phyloP scores from a whole-genome alignment of 2,797 vertebrate species.

The Apodemus agrarius region DNA sequence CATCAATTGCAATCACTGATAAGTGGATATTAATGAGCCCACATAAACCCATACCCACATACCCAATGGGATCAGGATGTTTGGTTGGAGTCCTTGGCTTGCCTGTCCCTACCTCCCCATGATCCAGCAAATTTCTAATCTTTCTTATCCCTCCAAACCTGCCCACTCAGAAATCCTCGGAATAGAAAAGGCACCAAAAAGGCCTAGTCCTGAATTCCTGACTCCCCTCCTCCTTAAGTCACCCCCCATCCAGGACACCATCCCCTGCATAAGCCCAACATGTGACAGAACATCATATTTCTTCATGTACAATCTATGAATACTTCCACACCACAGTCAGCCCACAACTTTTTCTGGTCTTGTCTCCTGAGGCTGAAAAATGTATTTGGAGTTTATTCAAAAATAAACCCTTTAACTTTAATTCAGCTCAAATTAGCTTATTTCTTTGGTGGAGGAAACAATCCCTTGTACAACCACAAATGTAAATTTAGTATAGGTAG shows the following conservation, averaged over 20 bases:
- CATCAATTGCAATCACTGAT: no score
- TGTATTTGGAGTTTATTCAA: background rate
- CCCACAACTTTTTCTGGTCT: background rate
- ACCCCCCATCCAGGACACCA: no score
- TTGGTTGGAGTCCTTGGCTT: background rate
- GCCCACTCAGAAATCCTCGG: background rate
- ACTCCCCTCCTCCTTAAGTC: background rate
- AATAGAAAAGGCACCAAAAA: background rate
- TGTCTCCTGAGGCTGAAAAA: background rate
- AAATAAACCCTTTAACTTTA: background rate
- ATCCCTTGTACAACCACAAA: no score
- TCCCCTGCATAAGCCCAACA: background rate
- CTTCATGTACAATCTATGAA: background rate
- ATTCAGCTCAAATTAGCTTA: background rate
- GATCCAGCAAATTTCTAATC: background rate
- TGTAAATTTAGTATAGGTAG: no score
- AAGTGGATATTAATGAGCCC: no score
- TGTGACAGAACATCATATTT: background rate
- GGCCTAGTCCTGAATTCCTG: background rate
- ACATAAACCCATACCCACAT: background rate
- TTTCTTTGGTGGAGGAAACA: background rate
- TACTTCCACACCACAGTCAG: background rate
- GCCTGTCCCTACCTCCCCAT: background rate
- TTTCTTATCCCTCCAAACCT: background rate
- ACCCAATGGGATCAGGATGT: background rate